Percentiles rank a stretch among this genome's conserved stretches.
Evolutionary conservation across 2,113 vertebrate genomes (phyloP).

Genomic region (Antechinus flavipes): DNA sequence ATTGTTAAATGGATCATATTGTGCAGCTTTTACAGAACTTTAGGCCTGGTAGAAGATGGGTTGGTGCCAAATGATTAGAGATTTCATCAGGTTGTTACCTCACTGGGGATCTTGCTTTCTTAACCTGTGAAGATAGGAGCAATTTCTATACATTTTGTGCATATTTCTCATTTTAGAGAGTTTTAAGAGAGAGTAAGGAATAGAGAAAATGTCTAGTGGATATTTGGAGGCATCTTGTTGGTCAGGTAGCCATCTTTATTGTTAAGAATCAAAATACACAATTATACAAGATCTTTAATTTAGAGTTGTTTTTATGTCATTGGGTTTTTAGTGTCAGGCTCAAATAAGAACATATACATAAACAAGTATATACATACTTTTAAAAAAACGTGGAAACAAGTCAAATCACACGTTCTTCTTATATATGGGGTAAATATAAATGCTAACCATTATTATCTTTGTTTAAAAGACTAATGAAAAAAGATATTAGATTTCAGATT

Average conservation of each 20-base stretch:
- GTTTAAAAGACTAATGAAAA: not conserved
- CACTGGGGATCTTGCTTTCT: not conserved
- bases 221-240: not conserved
- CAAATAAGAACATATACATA: not conserved
- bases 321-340: not conserved
- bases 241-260: not conserved
- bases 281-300: not conserved
- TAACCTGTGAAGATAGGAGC: not conserved
- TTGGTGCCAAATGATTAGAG: not conserved
- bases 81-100: not conserved
- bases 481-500: not conserved
- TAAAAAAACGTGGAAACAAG: not conserved
- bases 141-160: not conserved
- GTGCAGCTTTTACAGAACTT: not conserved
- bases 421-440: not conserved
- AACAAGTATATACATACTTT: not conserved
- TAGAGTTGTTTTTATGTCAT: not conserved
- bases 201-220: not conserved
- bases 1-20: not conserved
- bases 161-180: not conserved
- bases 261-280: not conserved
- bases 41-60: not conserved
- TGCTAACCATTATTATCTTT: not conserved
- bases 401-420: not conserved
- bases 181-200: not conserved